Base-by-base conservation (phyloP, 2,113 vertebrate genomes). In the Zosterops hypoxanthus region DNA sequence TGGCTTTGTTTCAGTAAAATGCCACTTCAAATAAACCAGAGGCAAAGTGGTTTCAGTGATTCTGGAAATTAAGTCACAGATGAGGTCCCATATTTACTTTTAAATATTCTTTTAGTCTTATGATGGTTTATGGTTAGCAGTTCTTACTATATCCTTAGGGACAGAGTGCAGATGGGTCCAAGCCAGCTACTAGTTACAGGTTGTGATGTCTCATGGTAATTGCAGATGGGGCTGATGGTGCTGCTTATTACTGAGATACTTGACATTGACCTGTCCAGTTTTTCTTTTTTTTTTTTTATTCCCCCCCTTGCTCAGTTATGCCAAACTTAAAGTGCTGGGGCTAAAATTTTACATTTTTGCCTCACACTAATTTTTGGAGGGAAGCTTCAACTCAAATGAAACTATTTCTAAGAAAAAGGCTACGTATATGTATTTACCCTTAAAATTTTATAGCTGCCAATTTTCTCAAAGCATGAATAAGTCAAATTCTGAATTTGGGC, bases 1-100 rank as follows among this genome's bases (percentile, higher is more conserved):
- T 93, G 71, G 64, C 55, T 85, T 88, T 57, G 18, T 81, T 81
- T 83, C 89, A 85, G 65, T 50, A n/a, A 93, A 63, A 29, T 47
- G 60, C 33, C 61, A 11, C 34, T 92, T 83, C 47, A 84, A 23
- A 59, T 72, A 69, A 86, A 42, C 64, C 60, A 66, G 63, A 76
- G 73, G 26, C 44, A 64, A 57, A 75, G 13, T 18, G 47, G n/a
- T 70, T 90, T 91, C 36, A 71, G 36, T 61, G 61, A 50, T 55
- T 70, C 36, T 66, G 47, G 46, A 81, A 77, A 65, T 50, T 15
- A 68, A 92, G 56, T 88, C 42, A 63, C 82, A 82, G 82, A 68
- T 1, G 6, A 87, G 16, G 56, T 82, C 36, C 24, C 34, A 6
- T 50, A 73, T 86, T 81, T 85, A 86, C 29, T 78, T 92, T 26